Evolutionary conservation across 1,140 invertebrate species (phyloP).

Genomic region (Helicoverpa zea): DNA sequence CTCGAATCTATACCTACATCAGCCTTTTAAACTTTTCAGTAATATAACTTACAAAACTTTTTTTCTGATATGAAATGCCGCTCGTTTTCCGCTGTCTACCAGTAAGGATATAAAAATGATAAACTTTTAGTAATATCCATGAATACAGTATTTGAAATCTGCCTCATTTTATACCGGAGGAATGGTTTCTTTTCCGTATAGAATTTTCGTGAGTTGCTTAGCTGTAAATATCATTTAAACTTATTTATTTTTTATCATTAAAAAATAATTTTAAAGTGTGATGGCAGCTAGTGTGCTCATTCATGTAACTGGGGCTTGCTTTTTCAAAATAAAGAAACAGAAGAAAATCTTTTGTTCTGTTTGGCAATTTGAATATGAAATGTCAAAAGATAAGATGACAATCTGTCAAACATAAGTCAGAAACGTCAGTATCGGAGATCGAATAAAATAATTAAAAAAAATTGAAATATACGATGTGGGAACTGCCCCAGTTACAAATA

Average conservation of each 20-base stretch:
- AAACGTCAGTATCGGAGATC: too few species aligned
- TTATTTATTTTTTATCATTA: conserved; percentile 32
- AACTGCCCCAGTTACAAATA: not conserved
- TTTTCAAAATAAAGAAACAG: not conserved
- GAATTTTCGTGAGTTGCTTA: not conserved
- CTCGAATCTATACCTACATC: conserved; percentile 8
- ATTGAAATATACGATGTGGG: not conserved
- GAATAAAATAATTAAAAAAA: too few species aligned
- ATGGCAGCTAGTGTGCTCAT: conserved; percentile 23
- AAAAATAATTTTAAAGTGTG: conserved; percentile 18
- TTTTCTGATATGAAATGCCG: too few species aligned
- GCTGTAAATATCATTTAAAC: conserved; percentile 6
- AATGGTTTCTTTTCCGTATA: not conserved
- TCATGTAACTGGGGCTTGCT: not conserved
- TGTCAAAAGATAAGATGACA: not conserved
- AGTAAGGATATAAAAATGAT: too few species aligned
- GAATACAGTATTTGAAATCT: conserved; percentile 30
- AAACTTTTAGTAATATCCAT: not conserved
- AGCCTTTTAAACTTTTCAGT: too few species aligned
- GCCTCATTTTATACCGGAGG: not conserved
- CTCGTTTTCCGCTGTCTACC: too few species aligned
- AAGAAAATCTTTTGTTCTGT: too few species aligned
- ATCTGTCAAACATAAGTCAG: too few species aligned
- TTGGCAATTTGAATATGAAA: not conserved
- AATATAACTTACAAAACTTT: too few species aligned